These are phyloP conservation scores for Pycnonotus jocosus DNA, from an alignment of 2,113 vertebrate genomes.

Conservation along the genomic window DNA sequence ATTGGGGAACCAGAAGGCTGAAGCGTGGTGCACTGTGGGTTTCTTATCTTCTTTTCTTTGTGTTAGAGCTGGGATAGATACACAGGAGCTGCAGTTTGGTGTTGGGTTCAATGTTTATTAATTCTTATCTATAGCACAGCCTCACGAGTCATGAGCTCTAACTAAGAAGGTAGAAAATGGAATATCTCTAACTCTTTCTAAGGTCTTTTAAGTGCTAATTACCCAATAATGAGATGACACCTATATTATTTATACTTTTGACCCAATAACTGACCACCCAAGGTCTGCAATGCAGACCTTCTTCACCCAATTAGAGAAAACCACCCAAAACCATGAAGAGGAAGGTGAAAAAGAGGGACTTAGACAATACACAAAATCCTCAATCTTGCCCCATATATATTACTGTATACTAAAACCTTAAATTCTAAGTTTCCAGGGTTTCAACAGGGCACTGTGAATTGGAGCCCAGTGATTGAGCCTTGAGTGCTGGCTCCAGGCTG, in stretches of 20 bases:
- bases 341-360: background rate
- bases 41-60: background rate
- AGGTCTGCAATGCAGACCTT: background rate
- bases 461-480: background rate
- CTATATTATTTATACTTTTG: background rate
- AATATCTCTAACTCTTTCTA: background rate
- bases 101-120: background rate
- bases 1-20: background rate
- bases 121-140: background rate
- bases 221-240: background rate
- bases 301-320: background rate
- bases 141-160: background rate
- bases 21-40: fast-evolving
- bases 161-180: background rate
- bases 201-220: background rate
- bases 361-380: fast-evolving
- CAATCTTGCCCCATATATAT: background rate
- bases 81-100: background rate
- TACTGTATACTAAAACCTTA: background rate
- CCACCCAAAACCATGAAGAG: background rate
- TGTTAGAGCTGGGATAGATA: background rate
- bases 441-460: background rate
- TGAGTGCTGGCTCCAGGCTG: background rate
- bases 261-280: background rate
- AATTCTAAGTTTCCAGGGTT: background rate